phyloP scores from a whole-genome alignment of 2,888 invertebrate species.

The Lepidochitona cinerea region DNA sequence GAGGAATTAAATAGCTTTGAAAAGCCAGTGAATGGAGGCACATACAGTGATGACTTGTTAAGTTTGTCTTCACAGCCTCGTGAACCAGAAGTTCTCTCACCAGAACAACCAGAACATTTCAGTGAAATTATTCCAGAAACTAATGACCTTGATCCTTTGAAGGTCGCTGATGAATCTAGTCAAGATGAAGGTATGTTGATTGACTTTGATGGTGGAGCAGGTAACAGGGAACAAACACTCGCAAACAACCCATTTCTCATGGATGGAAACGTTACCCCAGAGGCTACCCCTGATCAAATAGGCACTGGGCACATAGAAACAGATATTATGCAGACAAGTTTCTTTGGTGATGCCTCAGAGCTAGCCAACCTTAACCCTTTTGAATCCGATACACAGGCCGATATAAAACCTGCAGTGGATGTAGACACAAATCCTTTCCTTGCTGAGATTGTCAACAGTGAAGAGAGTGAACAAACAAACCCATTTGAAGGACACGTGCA shows the following conservation, averaged over 20 bases:
- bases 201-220: not conserved
- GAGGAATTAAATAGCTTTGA: not conserved
- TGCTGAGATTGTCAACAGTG: too few species aligned
- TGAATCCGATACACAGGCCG: not conserved
- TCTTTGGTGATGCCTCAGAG: not conserved
- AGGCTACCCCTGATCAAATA: not conserved
- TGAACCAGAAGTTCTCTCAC: not conserved
- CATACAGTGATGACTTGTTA: not conserved
- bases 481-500: too few species aligned
- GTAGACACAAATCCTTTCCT: too few species aligned
- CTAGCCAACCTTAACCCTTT: not conserved
- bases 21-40: not conserved
- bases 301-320: too few species aligned
- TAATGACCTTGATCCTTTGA: not conserved
- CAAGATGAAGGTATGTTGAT: not conserved
- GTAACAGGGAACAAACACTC: not conserved
- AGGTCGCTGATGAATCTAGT: not conserved
- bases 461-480: too few species aligned
- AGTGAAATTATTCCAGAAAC: not conserved
- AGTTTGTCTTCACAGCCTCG: not conserved
- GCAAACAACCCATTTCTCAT: not conserved
- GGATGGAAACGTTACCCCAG: not conserved
- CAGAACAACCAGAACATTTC: not conserved
- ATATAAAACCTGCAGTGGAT: not conserved
- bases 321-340: not conserved